Conservation (phyloP, 2,113 vertebrate genomes). For the Furnarius figulus region DNA sequence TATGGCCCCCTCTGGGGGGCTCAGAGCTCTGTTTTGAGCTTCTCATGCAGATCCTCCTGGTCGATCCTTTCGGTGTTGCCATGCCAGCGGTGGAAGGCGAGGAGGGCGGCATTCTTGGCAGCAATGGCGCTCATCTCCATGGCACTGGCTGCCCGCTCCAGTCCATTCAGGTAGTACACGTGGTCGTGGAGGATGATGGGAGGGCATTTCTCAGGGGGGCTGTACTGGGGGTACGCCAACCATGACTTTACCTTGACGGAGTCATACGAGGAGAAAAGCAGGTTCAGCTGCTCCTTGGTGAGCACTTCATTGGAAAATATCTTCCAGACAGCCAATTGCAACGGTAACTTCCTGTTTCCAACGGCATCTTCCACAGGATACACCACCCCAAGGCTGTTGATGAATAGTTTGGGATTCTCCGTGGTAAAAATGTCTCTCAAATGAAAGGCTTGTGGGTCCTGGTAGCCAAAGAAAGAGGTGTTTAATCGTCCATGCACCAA, state of each 20-base stretch:
- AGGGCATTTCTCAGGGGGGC: constrained; percentile 75
- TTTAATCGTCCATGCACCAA: constrained; percentile 87
- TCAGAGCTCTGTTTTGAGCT: constrained; percentile 88
- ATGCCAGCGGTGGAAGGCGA: constrained; percentile 90
- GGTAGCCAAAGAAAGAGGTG: constrained; percentile 80
- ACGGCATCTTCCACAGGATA: constrained; percentile 63
- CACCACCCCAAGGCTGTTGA: constrained; percentile 78
- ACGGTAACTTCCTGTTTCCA: background rate
- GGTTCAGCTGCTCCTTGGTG: constrained; percentile 75
- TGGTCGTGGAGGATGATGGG: constrained; percentile 85
- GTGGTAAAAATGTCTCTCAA: constrained; percentile 78
- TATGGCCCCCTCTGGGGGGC: fast-evolving
- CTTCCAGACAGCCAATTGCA: constrained; percentile 81
- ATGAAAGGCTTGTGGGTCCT: constrained; percentile 62
- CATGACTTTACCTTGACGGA: constrained; percentile 75
- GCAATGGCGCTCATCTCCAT: constrained; percentile 93
- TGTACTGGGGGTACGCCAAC: constrained; percentile 87
- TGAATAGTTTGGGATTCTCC: constrained; percentile 72
- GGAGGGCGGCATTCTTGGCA: constrained; percentile 84
- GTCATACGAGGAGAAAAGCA: constrained; percentile 85
- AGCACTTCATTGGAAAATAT: constrained; percentile 81
- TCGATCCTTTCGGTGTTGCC: constrained; percentile 73
- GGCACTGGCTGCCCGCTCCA: constrained; percentile 88
- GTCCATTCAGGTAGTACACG: constrained; percentile 87
- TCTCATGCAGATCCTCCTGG: constrained; percentile 87